Percentiles rank a stretch among this genome's conserved stretches.
These are phyloP conservation scores for Saguinus midas DNA, from an alignment of 2,113 vertebrate genomes.

Conservation along the genomic window DNA sequence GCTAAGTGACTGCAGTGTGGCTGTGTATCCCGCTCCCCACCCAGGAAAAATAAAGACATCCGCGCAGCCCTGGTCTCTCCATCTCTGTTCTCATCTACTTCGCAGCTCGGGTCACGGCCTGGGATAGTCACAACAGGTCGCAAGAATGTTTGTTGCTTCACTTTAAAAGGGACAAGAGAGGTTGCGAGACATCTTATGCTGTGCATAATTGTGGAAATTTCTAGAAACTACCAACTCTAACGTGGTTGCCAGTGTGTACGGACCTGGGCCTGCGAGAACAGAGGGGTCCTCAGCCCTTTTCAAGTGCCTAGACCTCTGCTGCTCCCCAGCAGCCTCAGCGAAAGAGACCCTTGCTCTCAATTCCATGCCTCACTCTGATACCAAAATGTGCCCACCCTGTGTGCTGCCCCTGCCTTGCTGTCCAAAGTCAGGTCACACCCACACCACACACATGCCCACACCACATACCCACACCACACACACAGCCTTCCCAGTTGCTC, in stretches of 20 bases:
- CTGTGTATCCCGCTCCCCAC: conserved; percentile 79
- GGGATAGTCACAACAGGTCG: rapidly evolving
- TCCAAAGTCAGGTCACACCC: rapidly evolving
- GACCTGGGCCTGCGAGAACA: neutral
- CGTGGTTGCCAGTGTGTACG: rapidly evolving
- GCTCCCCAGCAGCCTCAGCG: rapidly evolving
- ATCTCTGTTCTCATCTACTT: neutral
- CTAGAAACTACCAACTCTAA: neutral
- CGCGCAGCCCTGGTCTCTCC: neutral
- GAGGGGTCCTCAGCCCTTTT: neutral
- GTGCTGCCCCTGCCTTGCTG: neutral
- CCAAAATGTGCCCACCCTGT: rapidly evolving
- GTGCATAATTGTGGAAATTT: rapidly evolving
- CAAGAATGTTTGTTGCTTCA: rapidly evolving
- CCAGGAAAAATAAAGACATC: conserved; percentile 81
- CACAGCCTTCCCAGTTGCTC: rapidly evolving
- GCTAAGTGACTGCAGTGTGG: conserved; percentile 76
- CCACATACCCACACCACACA: too few species aligned
- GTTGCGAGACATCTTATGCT: rapidly evolving
- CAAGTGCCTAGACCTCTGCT: rapidly evolving
- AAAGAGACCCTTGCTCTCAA: rapidly evolving
- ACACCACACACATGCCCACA: too few species aligned
- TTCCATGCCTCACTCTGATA: rapidly evolving
- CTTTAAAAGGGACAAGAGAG: neutral
- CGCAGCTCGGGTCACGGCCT: rapidly evolving